These are phyloP conservation scores for Acestrorhynchus altus DNA, from an alignment of 2,797 vertebrate genomes.

Conservation along the genomic window DNA sequence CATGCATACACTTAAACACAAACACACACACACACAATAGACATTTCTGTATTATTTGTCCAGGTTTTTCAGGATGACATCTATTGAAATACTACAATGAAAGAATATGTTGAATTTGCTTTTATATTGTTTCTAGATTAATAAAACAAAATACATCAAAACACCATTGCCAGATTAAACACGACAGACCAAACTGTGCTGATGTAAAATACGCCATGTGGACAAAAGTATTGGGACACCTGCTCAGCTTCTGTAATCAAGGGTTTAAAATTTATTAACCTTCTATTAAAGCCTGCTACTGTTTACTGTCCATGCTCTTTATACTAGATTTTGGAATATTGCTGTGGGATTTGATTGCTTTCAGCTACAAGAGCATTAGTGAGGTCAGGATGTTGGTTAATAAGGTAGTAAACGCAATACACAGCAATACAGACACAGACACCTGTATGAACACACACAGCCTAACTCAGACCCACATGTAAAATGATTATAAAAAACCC, in stretches of 20 bases:
- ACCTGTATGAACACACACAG: slow-evolving; percentile 25
- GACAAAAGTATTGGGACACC: too few species aligned
- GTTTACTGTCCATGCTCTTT: too few species aligned
- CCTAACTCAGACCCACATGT: neutral
- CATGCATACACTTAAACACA: slow-evolving; percentile 6
- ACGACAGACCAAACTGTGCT: neutral
- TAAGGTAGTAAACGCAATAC: too few species aligned
- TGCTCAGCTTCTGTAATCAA: too few species aligned
- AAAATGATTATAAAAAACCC: slow-evolving; percentile 12
- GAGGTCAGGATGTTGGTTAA: too few species aligned
- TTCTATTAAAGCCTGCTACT: too few species aligned
- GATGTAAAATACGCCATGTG: slow-evolving; percentile 5
- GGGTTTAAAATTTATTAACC: too few species aligned
- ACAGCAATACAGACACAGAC: neutral
- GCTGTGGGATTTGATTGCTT: too few species aligned
- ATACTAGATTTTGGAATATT: too few species aligned
- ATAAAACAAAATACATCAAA: neutral
- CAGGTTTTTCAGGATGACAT: neutral
- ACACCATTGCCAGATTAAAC: neutral
- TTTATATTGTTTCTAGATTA: neutral
- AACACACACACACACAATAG: slow-evolving; percentile 12
- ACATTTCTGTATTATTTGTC: neutral
- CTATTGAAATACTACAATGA: neutral
- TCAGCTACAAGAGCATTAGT: too few species aligned
- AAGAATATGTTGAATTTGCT: neutral